Evolutionary conservation across 2,888 invertebrate species (phyloP), one percentile per base, ranked within the genome.

Genomic region (Capitulum mitella): DNA sequence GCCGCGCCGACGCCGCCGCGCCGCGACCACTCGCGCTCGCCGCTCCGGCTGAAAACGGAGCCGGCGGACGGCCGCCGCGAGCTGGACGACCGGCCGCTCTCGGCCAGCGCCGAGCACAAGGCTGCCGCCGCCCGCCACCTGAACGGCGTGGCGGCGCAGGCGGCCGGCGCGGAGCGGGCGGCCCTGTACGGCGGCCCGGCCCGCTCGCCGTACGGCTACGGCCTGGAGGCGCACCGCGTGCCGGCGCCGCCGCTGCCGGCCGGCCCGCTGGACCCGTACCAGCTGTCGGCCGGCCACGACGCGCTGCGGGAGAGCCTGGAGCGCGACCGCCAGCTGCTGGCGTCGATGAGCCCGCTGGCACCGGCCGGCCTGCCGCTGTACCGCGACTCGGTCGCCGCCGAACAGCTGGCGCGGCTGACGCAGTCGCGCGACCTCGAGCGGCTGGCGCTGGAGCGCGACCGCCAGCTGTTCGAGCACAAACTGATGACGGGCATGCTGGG

Each of bases 11-110:
- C 64, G 0, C 79, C 78, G 16, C 61, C 78, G 37, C 80, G 80
- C 16, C 40, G 80, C 22, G 80, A 80, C 58, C 51, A 77, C 26
- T 78, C 78, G n/a, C 76, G 80, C 14, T 80, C 80, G 1, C 80
- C 80, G n/a, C 64, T 78, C 26, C 70, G 46, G 34, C 64, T 74
- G 22, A 70, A 43, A 34, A 29, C n/a, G 34, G 51, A 77, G 48
- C 77, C 48, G 32, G 10, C 51, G n/a, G 51, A 77, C 46, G 34
- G 26, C 26, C 75, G 46, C 34, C 75, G 46, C 10, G 40, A 75
- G 8, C 75, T 34, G 34, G 58, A 58, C 2, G 70, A 70, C 26
- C 70, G 70, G 70, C 70, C 70, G 1, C 70, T 26, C 40, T 70
- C 70, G 19, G 70, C 40, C n/a, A n/a, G n/a, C n/a, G n/a, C n/a